Conservation (phyloP, 1,140 invertebrate genomes). For the Chymomyza costata region DNA sequence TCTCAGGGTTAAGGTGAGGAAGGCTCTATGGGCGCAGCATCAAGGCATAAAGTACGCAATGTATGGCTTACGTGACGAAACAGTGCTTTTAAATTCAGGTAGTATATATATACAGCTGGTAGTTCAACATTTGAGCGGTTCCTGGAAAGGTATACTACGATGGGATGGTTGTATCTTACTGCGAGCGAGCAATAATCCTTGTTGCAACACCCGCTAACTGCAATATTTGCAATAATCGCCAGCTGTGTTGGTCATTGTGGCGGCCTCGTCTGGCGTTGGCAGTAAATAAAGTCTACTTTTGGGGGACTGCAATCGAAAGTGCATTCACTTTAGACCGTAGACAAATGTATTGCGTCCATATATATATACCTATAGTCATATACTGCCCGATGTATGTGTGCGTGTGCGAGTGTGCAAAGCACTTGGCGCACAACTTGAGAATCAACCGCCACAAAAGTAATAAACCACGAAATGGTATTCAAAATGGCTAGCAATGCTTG, state of each 20-base stretch:
- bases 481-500: slow-evolving; percentile 72
- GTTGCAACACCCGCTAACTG: slow-evolving; percentile 56
- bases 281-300: slow-evolving; percentile 38
- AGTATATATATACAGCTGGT: no score
- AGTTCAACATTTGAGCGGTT: no score
- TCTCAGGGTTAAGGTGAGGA: no score
- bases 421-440: slow-evolving; percentile 53
- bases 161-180: no score
- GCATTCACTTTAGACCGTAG: slow-evolving; percentile 42
- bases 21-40: no score
- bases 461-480: slow-evolving; percentile 73
- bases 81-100: no score
- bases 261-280: slow-evolving; percentile 15
- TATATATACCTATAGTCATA: no score
- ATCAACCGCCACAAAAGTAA: slow-evolving; percentile 63
- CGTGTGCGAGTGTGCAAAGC: slow-evolving; percentile 20
- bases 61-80: no score
- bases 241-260: slow-evolving; percentile 20
- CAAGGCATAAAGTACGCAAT: no score
- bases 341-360: no score
- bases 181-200: slow-evolving; percentile 59
- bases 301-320: slow-evolving; percentile 50
- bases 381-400: slow-evolving; percentile 1
- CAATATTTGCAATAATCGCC: slow-evolving; percentile 69
- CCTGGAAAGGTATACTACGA: no score